These are phyloP conservation scores for Neosilurus hyrtlii DNA, from an alignment of 2,797 vertebrate genomes.

Conservation along the genomic window DNA sequence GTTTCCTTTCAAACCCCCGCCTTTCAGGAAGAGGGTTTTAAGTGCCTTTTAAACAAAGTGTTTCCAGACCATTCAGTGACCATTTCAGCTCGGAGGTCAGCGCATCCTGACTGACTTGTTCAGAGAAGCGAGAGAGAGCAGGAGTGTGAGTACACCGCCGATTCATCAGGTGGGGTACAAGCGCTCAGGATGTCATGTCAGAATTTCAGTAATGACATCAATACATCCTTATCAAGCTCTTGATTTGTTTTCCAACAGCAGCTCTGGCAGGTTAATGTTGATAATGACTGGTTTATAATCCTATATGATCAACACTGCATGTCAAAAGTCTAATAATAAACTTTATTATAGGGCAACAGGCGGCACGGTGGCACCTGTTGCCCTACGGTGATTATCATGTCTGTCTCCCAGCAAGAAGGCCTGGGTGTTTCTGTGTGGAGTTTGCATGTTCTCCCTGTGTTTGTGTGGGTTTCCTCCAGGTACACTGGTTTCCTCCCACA, in stretches of 20 bases:
- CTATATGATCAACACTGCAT: neutral
- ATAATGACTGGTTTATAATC: neutral
- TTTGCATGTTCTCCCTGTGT: no score
- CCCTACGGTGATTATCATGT: no score
- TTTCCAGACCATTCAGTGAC: slow-evolving; percentile 36
- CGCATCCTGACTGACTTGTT: slow-evolving; percentile 2
- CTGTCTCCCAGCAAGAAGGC: no score
- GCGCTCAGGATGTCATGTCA: no score
- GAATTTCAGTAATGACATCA: neutral
- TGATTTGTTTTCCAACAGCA: neutral
- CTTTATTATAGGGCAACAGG: no score
- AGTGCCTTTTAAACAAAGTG: slow-evolving; percentile 49
- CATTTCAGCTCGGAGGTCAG: slow-evolving; percentile 32
- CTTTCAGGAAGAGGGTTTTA: slow-evolving; percentile 40
- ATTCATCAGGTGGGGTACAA: neutral
- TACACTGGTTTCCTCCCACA: no score
- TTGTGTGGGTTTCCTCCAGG: no score
- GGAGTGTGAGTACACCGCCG: neutral
- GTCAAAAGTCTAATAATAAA: neutral
- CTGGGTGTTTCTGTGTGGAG: no score
- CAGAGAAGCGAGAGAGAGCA: neutral
- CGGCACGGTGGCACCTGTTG: no score
- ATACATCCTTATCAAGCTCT: neutral
- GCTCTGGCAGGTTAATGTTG: neutral
- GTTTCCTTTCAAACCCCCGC: slow-evolving; percentile 24